Evolutionary conservation across 2,113 vertebrate genomes (phyloP).

Genomic region (Cyanistes caeruleus): DNA sequence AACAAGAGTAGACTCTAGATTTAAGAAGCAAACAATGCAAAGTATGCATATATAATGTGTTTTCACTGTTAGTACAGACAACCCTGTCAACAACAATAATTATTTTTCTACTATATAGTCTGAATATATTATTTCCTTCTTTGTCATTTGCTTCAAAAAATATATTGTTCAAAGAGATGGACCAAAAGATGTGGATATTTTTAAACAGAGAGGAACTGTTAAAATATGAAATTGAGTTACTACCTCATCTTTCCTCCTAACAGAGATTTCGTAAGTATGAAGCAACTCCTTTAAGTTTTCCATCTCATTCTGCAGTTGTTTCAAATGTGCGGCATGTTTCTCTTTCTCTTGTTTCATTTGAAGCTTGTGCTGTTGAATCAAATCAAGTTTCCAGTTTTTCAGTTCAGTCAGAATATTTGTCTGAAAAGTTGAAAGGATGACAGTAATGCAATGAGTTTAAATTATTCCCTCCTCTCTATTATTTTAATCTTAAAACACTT

Average conservation of each 20-base stretch:
- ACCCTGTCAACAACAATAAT: not conserved
- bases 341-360: conserved; percentile 88
- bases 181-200: not conserved
- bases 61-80: not conserved
- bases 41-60: not conserved
- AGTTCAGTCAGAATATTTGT: conserved; percentile 89
- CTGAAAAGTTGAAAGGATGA: conserved; percentile 71
- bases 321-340: conserved; percentile 74
- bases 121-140: not conserved
- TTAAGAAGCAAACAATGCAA: not conserved
- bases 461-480: not conserved
- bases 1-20: not conserved
- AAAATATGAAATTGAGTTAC: not conserved
- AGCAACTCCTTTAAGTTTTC: conserved; percentile 84
- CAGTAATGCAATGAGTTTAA: not conserved
- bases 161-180: not conserved
- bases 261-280: conserved; percentile 84
- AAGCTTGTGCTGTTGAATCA: conserved; percentile 85
- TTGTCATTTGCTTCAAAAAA: not conserved
- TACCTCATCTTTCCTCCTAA: conserved; percentile 93
- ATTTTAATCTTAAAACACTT: not conserved
- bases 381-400: conserved; percentile 88
- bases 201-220: not conserved
- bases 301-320: conserved; percentile 78
- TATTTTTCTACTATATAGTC: not conserved